A percentile compares a stretch with the other conserved stretches of the same genome.
These are phyloP conservation scores for Cebus imitator DNA, from an alignment of 2,113 vertebrate species.

Conservation along the genomic window DNA sequence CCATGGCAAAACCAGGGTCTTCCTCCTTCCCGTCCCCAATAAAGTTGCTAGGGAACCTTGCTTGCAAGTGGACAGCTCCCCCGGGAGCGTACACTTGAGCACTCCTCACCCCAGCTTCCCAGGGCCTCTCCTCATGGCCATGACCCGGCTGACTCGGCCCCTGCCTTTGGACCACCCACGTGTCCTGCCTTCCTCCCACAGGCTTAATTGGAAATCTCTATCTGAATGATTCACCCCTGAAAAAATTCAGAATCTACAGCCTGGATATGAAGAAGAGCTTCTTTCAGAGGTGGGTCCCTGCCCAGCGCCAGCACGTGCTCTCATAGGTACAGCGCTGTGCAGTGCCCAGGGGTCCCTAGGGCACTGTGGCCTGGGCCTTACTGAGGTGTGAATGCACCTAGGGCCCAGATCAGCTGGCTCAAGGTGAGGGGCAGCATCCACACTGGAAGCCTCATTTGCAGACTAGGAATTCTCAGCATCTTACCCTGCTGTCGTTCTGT, in stretches of 20 bases:
- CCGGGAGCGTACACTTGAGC: background rate
- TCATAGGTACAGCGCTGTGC: accelerated
- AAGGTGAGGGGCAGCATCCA: no score
- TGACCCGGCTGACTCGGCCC: background rate
- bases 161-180: background rate
- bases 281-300: conserved; percentile 81
- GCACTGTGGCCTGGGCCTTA: no score
- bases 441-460: background rate
- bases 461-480: accelerated
- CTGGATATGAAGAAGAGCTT: conserved; percentile 87
- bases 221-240: conserved; percentile 84
- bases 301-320: background rate
- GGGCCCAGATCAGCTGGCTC: background rate
- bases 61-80: accelerated
- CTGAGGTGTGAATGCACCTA: background rate
- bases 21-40: background rate
- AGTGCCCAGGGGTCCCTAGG: no score
- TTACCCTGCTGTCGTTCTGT: no score
- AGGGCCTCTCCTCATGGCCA: background rate
- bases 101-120: background rate
- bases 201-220: conserved; percentile 87
- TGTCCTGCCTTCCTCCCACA: conserved; percentile 70
- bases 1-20: background rate
- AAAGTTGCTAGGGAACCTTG: background rate
- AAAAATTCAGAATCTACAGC: conserved; percentile 88